A percentile compares a stretch with the other conserved stretches of the same genome.
Conservation (phyloP, 2,113 vertebrate species). For the human region DNA sequence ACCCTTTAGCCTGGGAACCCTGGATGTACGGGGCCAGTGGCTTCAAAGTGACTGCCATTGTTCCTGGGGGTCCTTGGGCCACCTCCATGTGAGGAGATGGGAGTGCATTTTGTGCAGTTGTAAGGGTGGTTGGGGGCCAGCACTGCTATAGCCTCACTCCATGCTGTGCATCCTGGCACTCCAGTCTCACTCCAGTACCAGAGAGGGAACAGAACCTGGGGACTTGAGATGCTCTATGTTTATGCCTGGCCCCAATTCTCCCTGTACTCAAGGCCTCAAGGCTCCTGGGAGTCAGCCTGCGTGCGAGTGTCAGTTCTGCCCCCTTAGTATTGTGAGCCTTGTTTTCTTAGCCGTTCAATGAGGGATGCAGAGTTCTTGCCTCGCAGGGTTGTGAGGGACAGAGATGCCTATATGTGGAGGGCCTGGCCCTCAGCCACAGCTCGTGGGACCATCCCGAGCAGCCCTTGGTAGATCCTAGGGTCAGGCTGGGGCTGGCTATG, state of each 20-base stretch:
- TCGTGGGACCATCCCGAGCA: background rate
- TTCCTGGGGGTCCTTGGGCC: background rate
- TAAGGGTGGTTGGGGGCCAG: background rate
- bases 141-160: background rate
- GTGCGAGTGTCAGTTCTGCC: background rate
- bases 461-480: background rate
- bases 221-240: background rate
- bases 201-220: background rate
- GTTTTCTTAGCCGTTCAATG: background rate
- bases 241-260: background rate
- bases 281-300: background rate
- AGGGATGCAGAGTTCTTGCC: background rate
- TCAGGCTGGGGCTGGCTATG: too few relatives aligned
- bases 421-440: background rate
- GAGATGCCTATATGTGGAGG: background rate
- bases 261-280: background rate
- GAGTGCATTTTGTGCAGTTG: slow-evolving; percentile 42
- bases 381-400: background rate
- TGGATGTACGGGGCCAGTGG: background rate
- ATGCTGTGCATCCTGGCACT: rapidly evolving
- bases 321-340: background rate
- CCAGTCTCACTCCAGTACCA: background rate
- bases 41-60: background rate
- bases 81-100: background rate
- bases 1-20: background rate